Evolutionary conservation across 2,888 invertebrate genomes (phyloP).

Genomic region (Nudaria mundana): DNA sequence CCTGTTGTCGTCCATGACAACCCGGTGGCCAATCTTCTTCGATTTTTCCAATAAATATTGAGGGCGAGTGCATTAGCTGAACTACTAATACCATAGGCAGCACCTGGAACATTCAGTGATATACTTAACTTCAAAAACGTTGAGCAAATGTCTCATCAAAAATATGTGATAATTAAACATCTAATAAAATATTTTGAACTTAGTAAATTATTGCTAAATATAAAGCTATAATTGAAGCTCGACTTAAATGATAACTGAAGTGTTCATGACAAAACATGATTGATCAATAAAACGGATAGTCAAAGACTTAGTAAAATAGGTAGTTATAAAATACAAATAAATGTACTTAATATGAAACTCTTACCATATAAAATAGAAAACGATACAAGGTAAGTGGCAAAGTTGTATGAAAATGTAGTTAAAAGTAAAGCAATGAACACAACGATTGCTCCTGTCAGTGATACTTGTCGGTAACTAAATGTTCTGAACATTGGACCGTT

Average conservation of each 20-base stretch:
- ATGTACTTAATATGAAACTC: too few species aligned
- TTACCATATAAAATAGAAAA: slow-evolving; percentile 87
- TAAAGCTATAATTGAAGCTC: too few species aligned
- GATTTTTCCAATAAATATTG: slow-evolving; percentile 87
- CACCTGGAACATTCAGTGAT: slow-evolving; percentile 60
- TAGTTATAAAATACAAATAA: too few species aligned
- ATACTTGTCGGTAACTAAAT: slow-evolving; percentile 85
- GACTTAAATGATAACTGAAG: not conserved
- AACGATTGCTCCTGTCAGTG: slow-evolving; percentile 81
- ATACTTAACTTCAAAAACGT: not conserved
- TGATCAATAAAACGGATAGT: not conserved
- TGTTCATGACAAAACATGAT: not conserved
- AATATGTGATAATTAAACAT: too few species aligned
- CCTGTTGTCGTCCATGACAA: slow-evolving; percentile 87
- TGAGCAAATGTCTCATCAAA: too few species aligned
- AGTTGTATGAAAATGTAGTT: slow-evolving; percentile 83
- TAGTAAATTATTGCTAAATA: too few species aligned
- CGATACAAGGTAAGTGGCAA: slow-evolving; percentile 82
- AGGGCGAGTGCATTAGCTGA: slow-evolving; percentile 86
- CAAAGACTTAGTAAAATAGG: too few species aligned
- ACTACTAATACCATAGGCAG: slow-evolving; percentile 84
- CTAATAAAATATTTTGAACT: too few species aligned
- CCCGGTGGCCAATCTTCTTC: slow-evolving; percentile 86
- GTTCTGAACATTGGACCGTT: slow-evolving; percentile 87
- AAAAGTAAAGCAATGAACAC: slow-evolving; percentile 82